Evolutionary conservation across 2,113 vertebrate genomes (phyloP).

Genomic region (Pseudois nayaur): DNA sequence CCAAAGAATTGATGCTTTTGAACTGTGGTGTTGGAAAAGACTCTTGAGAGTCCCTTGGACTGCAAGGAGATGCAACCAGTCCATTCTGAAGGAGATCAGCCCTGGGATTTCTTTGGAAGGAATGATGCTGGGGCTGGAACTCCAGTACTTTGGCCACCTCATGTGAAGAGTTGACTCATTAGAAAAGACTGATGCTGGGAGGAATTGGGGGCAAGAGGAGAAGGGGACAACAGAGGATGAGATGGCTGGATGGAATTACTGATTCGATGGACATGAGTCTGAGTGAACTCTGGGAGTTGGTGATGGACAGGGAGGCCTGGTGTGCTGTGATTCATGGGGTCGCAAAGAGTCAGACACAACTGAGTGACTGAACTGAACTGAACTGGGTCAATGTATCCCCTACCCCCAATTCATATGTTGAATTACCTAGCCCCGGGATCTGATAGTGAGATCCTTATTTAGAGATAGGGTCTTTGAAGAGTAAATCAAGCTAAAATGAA

Average conservation of each 20-base stretch:
- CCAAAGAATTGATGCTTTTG: neutral
- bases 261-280: neutral
- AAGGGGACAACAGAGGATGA: neutral
- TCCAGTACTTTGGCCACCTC: neutral
- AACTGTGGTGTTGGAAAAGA: fast-evolving
- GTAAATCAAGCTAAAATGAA: neutral
- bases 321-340: neutral
- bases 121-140: neutral
- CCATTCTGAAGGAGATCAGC: neutral
- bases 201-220: neutral
- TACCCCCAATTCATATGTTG: neutral
- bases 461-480: neutral
- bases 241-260: neutral
- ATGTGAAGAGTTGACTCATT: neutral
- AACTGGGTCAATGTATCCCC: neutral
- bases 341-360: fast-evolving
- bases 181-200: neutral
- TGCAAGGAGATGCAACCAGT: neutral
- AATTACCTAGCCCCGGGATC: neutral
- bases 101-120: neutral
- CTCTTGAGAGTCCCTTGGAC: neutral
- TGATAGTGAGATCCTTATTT: neutral
- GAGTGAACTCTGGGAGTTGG: neutral
- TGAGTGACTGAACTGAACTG: neutral
- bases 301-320: neutral